A percentile compares a stretch with the other conserved stretches of the same genome.
Evolutionary conservation across 2,113 vertebrate species (phyloP).

Genomic region (Dasypus novemcinctus): DNA sequence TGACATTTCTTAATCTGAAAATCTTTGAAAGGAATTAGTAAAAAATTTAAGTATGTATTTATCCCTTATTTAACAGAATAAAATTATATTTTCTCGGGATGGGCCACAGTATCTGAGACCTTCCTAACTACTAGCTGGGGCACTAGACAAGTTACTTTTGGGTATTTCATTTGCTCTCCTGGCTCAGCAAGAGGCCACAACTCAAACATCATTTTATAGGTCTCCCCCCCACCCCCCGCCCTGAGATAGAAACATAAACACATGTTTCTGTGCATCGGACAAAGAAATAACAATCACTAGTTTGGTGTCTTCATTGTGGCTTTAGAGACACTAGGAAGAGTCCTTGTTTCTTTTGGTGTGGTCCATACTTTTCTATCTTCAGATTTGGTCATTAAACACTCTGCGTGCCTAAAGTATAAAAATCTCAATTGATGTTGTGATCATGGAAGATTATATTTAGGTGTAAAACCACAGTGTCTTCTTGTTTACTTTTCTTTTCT

Average conservation of each 20-base stretch:
- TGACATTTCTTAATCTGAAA: neutral
- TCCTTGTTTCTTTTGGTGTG: neutral
- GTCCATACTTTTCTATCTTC: neutral
- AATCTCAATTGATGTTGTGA: neutral
- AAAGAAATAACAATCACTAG: neutral
- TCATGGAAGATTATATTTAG: neutral
- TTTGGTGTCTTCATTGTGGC: neutral
- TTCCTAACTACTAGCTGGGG: neutral
- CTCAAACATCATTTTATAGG: neutral
- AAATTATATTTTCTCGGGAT: neutral
- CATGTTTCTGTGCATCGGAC: neutral
- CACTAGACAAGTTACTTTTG: neutral
- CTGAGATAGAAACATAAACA: neutral
- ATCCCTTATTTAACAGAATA: neutral
- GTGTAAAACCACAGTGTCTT: conserved; percentile 8
- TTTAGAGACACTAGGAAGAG: neutral
- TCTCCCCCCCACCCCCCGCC: neutral
- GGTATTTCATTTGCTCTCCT: neutral
- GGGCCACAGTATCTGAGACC: neutral
- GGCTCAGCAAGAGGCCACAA: neutral
- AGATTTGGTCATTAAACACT: neutral
- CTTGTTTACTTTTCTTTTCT: conserved; percentile 69
- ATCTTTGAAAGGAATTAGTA: neutral
- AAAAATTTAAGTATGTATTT: neutral
- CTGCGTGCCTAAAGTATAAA: neutral